Conservation (phyloP, 2,888 invertebrate genomes). For the Formica aserva region DNA sequence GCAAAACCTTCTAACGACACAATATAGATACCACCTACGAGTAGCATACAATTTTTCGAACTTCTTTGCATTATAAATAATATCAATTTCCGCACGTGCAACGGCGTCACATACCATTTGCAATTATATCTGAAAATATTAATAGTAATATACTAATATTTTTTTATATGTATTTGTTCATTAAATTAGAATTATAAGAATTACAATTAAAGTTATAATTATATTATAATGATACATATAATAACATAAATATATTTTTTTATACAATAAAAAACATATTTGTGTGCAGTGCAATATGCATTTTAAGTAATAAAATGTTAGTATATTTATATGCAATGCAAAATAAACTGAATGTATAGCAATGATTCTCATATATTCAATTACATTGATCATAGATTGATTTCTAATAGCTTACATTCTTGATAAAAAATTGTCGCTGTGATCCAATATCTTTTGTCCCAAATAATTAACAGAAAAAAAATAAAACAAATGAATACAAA, state of each 20-base stretch:
- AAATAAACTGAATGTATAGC: background rate
- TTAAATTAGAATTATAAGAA: background rate
- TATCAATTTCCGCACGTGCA: constrained; percentile 46
- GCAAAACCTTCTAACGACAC: constrained; percentile 47
- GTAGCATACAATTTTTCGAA: constrained; percentile 18
- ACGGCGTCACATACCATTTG: constrained; percentile 42
- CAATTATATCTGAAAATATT: constrained; percentile 56
- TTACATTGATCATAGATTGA: background rate
- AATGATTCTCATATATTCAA: background rate
- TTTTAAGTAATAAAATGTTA: background rate
- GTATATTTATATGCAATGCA: background rate
- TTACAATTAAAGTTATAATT: background rate
- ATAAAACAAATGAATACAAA: constrained; percentile 32
- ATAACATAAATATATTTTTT: background rate
- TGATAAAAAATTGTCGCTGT: constrained; percentile 24
- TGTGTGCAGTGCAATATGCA: background rate
- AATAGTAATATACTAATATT: background rate
- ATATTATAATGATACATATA: background rate
- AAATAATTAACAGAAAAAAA: constrained; percentile 41
- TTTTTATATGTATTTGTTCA: background rate
- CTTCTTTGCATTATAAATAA: constrained; percentile 51
- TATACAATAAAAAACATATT: background rate
- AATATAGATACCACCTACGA: constrained; percentile 40
- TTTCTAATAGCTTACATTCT: constrained; percentile 38
- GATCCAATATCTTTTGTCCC: constrained; percentile 46